These are phyloP conservation scores for Choloepus hoffmanni DNA, from an alignment of 2,113 vertebrate genomes.

Conservation along the genomic window DNA sequence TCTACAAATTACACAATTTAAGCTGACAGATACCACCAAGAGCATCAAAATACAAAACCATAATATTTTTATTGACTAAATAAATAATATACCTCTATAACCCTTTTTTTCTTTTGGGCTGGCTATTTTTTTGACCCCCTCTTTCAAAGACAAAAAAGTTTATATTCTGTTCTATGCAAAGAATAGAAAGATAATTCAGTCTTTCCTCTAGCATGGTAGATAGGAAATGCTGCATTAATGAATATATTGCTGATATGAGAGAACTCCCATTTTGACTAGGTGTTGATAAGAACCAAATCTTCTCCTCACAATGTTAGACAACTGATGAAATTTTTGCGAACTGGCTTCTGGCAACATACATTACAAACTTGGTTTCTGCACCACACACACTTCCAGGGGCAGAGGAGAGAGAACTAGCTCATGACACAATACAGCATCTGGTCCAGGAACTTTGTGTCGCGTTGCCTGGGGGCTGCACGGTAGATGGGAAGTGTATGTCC, in stretches of 20 bases:
- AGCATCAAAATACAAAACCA: background rate
- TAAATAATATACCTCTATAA: background rate
- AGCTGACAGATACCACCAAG: background rate
- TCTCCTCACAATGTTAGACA: background rate
- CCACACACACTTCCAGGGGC: rapidly evolving
- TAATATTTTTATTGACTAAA: background rate
- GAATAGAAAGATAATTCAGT: background rate
- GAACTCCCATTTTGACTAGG: background rate
- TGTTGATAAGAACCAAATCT: background rate
- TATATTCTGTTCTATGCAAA: background rate
- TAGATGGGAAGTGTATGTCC: background rate
- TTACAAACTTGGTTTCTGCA: background rate
- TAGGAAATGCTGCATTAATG: background rate
- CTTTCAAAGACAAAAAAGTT: conserved; percentile 19
- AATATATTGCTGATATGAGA: background rate
- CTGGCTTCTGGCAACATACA: background rate
- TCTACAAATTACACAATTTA: background rate
- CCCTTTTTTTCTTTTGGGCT: background rate
- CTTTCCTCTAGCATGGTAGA: background rate
- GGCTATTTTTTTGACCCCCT: background rate
- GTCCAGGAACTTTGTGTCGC: too few species aligned
- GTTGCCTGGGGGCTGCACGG: too few species aligned
- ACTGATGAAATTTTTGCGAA: background rate
- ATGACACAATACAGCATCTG: rapidly evolving
- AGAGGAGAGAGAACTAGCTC: background rate